These are phyloP conservation scores for Thryonomys swinderianus DNA, from an alignment of 2,113 vertebrate genomes.

Conservation along the genomic window DNA sequence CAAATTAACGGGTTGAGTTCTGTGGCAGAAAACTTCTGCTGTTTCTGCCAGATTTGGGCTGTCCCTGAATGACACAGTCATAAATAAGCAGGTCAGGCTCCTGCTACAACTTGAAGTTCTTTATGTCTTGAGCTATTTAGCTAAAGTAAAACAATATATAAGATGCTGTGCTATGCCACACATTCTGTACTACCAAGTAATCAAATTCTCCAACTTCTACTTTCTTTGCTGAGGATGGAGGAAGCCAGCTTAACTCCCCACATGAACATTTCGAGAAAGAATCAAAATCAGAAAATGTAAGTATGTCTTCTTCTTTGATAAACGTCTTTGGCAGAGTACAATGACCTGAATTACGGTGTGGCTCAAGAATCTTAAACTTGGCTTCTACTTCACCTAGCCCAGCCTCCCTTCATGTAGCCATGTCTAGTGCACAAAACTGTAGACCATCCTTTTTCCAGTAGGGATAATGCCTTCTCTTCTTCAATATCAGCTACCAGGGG, in stretches of 20 bases:
- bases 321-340: conserved; percentile 59
- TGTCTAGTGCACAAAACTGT: background rate
- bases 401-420: background rate
- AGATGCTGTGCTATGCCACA: background rate
- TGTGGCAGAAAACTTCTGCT: conserved; percentile 53
- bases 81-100: conserved; percentile 45
- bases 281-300: conserved; percentile 53
- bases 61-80: conserved; percentile 62
- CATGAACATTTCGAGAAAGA: background rate
- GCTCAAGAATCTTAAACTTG: background rate
- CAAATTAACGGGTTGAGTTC: conserved; percentile 56
- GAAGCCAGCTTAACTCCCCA: background rate
- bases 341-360: conserved; percentile 62
- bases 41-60: conserved; percentile 65
- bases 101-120: background rate
- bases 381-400: conserved; percentile 1
- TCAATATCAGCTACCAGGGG: background rate
- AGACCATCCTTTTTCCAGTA: conserved; percentile 17
- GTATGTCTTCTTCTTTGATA: conserved; percentile 72
- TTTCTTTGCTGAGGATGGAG: background rate
- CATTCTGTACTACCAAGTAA: background rate
- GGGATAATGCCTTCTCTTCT: conserved; percentile 19
- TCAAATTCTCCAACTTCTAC: conserved; percentile 11
- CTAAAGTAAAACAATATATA: background rate
- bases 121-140: conserved; percentile 39